Evolutionary conservation across 2,113 vertebrate genomes (phyloP).

Genomic region (Percina caprodes): DNA sequence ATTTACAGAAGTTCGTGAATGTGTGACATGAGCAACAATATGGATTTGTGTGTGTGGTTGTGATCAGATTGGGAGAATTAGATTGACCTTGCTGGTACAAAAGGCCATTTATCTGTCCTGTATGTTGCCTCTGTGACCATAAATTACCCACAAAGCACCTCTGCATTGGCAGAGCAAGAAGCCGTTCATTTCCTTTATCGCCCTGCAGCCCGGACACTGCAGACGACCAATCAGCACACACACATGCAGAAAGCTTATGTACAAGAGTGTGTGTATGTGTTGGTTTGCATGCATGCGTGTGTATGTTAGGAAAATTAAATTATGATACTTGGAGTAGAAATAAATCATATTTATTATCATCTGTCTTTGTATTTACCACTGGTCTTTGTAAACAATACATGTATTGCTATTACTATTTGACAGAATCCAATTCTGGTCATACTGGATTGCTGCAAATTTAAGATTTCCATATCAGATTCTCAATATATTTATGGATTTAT

Average conservation of each 20-base stretch:
- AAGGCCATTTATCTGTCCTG: slow-evolving; percentile 48
- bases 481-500: neutral
- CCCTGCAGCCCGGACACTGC: slow-evolving; percentile 56
- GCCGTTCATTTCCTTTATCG: slow-evolving; percentile 78
- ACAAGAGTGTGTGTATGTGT: neutral
- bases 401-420: neutral
- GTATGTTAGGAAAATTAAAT: neutral
- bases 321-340: neutral
- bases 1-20: neutral
- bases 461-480: neutral
- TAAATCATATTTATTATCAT: neutral
- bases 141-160: slow-evolving; percentile 76
- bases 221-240: slow-evolving; percentile 63
- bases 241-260: slow-evolving; percentile 26
- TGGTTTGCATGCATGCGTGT: neutral
- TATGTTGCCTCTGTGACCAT: slow-evolving; percentile 46
- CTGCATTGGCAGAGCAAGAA: slow-evolving; percentile 55
- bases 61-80: slow-evolving; percentile 55
- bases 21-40: neutral
- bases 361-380: neutral
- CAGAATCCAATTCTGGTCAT: neutral
- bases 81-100: slow-evolving; percentile 67
- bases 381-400: neutral
- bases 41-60: slow-evolving; percentile 9
- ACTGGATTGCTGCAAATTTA: neutral